Percentiles rank a stretch among this genome's conserved stretches.
phyloP scores from a whole-genome alignment of 2,888 invertebrate species.

The Spicauda simplicius region DNA sequence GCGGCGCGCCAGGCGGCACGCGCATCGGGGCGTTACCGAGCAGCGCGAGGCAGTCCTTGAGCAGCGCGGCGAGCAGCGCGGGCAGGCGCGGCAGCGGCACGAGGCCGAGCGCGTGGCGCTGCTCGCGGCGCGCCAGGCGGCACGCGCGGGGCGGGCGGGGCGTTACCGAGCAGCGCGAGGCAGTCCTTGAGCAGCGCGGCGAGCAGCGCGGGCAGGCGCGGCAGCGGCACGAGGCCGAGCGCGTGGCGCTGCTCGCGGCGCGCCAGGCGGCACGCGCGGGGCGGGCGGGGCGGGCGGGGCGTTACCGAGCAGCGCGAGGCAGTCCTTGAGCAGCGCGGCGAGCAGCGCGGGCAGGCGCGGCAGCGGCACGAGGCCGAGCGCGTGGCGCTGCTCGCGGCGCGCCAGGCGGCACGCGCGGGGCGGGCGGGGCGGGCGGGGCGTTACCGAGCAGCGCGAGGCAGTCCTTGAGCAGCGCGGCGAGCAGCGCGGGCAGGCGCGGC shows the following conservation, averaged over 20 bases:
- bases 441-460: conserved; percentile 90
- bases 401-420: too few species aligned
- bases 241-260: too few species aligned
- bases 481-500: conserved; percentile 92
- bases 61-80: conserved; percentile 92
- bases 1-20: too few species aligned
- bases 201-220: conserved; percentile 93
- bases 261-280: too few species aligned
- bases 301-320: conserved; percentile 89
- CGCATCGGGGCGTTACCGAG: conserved; percentile 78
- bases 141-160: too few species aligned
- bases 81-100: conserved; percentile 87
- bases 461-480: conserved; percentile 92
- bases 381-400: too few species aligned
- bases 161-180: conserved; percentile 88
- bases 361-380: conserved; percentile 46
- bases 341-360: conserved; percentile 93
- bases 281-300: too few species aligned
- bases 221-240: conserved; percentile 54
- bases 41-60: conserved; percentile 91
- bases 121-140: too few species aligned
- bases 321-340: conserved; percentile 92
- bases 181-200: conserved; percentile 93
- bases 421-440: conserved; percentile 66
- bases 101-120: too few species aligned